A percentile compares a stretch with the other conserved stretches of the same genome.
Evolutionary conservation across 2,888 invertebrate genomes (phyloP).

Genomic region (Incurvaria masculella): DNA sequence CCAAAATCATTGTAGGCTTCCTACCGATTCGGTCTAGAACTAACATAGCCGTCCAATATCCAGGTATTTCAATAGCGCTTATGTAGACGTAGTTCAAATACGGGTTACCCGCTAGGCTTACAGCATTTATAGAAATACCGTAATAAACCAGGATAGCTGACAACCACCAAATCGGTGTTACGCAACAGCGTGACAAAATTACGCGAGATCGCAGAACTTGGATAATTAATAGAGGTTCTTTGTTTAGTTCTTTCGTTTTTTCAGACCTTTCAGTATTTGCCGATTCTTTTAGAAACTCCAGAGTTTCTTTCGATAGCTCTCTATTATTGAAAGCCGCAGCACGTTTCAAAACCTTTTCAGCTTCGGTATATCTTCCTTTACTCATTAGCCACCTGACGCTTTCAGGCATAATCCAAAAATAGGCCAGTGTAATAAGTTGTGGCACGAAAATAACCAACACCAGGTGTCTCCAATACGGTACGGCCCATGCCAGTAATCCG

Average conservation of each 20-base stretch:
- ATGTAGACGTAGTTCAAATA: slow-evolving; percentile 64
- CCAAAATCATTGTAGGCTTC: slow-evolving; percentile 52
- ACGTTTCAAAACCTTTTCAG: slow-evolving; percentile 57
- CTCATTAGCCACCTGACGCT: slow-evolving; percentile 74
- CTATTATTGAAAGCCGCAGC: slow-evolving; percentile 60
- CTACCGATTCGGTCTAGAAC: slow-evolving; percentile 60
- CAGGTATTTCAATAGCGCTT: slow-evolving; percentile 64
- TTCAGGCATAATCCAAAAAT: slow-evolving; percentile 66
- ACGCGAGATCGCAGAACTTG: slow-evolving; percentile 29
- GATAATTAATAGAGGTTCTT: slow-evolving; percentile 32
- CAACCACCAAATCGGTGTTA: slow-evolving; percentile 60
- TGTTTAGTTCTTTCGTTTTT: slow-evolving; percentile 8
- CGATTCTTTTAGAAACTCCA: slow-evolving; percentile 23
- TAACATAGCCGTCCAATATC: slow-evolving; percentile 56
- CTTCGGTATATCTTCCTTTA: slow-evolving; percentile 62
- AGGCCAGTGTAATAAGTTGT: slow-evolving; percentile 59
- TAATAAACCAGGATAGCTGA: slow-evolving; percentile 65
- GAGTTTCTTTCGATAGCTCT: slow-evolving; percentile 27
- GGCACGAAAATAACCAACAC: slow-evolving; percentile 66
- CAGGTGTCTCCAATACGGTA: slow-evolving; percentile 64
- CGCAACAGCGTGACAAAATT: slow-evolving; percentile 26
- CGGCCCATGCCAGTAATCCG: slow-evolving; percentile 64
- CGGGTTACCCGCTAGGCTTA: slow-evolving; percentile 60
- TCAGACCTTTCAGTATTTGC: slow-evolving; percentile 18
- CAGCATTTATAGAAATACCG: slow-evolving; percentile 63